Base-by-base conservation (phyloP, 2,797 vertebrate species). In the Neosilurus mollespiculum region DNA sequence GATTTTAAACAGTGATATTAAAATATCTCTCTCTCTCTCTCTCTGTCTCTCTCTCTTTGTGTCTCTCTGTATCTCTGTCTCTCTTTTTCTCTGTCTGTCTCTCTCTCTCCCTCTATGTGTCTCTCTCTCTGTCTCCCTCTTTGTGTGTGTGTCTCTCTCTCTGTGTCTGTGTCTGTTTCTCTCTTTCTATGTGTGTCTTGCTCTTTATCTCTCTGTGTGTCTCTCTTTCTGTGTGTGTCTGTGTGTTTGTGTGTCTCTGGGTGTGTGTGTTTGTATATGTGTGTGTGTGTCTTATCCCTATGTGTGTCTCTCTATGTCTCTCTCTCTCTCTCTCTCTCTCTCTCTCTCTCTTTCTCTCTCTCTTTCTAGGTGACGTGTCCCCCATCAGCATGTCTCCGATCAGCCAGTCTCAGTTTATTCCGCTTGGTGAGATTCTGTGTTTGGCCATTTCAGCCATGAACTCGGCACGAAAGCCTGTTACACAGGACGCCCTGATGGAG, bases 331-430 rank as follows among this genome's bases (percentile, higher is more conserved):
- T 83, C 14, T 86, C 22, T 77, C 64, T 43, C 37, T 43, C 37
- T 43, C 37, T 43, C 37, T 43, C 37, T 43, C 37, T 43, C 37
- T 43, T 6, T 87, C 8, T 87, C 7, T 81, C 12, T 83, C 14
- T 86, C 22, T 77, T 58, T 82, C 43, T 93, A 99, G 98, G 98
- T 98, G 98, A 99, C 96, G 98, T 99, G 90, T 99, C 98, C 91
- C 98, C 98, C 84, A 99, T 99, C 96, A 98, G 96, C 92, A 99
- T 99, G 98, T 99, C 98, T 92, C 98, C 98, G 87, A 97, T 99
- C 96, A 98, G 97, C 94, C 98, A 99, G 92, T 99, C 98, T 85
- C 98, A 99, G 94, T 99, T 99, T 94, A 99, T 99, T 93, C 98
- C 98, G 77, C 97, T 99, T 87, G 97, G 98, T 90, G 98, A 99